A percentile compares a stretch with the other conserved stretches of the same genome.
Conservation (phyloP, 2,888 invertebrate genomes). For the Drosophila mimetica region DNA sequence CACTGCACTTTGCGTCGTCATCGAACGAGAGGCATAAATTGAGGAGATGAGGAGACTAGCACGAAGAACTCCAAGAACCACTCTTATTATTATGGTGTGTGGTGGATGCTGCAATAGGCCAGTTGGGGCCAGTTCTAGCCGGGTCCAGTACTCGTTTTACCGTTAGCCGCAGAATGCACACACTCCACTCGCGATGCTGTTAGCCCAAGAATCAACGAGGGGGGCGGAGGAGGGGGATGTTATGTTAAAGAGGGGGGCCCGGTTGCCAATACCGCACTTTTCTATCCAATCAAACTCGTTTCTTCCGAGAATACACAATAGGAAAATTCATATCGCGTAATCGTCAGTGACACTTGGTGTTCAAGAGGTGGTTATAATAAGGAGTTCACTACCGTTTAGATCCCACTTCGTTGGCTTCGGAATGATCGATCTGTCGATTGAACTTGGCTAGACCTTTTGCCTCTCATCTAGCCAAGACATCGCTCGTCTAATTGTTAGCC, state of each 20-base stretch:
- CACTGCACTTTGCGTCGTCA: slow-evolving; percentile 71
- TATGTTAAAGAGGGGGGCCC: neutral
- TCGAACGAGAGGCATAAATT: slow-evolving; percentile 71
- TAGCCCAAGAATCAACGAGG: slow-evolving; percentile 26
- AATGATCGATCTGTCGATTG: slow-evolving; percentile 36
- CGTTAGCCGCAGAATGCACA: slow-evolving; percentile 70
- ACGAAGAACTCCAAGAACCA: slow-evolving; percentile 48
- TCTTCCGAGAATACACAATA: slow-evolving; percentile 66
- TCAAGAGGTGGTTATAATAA: slow-evolving; percentile 15
- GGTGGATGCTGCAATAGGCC: slow-evolving; percentile 79
- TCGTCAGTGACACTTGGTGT: slow-evolving; percentile 61
- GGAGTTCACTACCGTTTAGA: neutral
- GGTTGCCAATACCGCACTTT: slow-evolving; percentile 54
- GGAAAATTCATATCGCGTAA: slow-evolving; percentile 67
- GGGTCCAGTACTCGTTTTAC: slow-evolving; percentile 83
- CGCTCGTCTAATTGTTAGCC: slow-evolving; percentile 38
- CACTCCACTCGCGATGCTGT: slow-evolving; percentile 68
- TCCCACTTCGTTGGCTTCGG: slow-evolving; percentile 4
- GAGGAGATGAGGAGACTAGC: slow-evolving; percentile 78
- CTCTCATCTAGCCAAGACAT: slow-evolving; percentile 65
- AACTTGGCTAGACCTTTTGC: slow-evolving; percentile 70
- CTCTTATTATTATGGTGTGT: slow-evolving; percentile 51
- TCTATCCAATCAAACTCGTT: slow-evolving; percentile 72
- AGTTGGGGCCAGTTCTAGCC: slow-evolving; percentile 60
- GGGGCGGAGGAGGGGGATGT: neutral